phyloP scores from a whole-genome alignment of 2,113 vertebrate species.

The Heptranchias perlo region DNA sequence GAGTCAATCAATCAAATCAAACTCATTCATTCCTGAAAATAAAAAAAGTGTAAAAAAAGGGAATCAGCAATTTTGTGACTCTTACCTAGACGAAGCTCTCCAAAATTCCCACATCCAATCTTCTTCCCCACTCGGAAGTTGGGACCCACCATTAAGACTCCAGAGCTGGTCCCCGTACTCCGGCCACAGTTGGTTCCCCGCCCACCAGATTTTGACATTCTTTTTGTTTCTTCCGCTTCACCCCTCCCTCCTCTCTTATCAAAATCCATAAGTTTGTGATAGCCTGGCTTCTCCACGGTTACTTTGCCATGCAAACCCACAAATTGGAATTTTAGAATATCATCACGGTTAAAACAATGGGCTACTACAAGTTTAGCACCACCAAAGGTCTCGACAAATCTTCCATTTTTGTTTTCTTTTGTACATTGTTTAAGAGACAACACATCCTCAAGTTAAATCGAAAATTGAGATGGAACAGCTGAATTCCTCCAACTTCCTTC shows the following conservation, averaged over 20 bases:
- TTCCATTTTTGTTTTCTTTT: conserved; percentile 31
- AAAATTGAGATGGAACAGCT: background rate
- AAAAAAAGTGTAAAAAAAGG: background rate
- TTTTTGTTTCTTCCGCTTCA: conserved; percentile 80
- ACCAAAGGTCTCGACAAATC: conserved; percentile 31
- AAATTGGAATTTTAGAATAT: conserved; percentile 58
- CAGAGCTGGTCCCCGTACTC: conserved; percentile 73
- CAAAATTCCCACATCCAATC: conserved; percentile 93
- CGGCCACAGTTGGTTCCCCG: conserved; percentile 58
- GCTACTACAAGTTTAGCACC: conserved; percentile 27
- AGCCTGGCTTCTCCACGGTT: conserved; percentile 99
- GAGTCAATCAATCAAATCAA: background rate
- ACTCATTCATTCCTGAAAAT: no score
- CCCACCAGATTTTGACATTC: conserved; percentile 71
- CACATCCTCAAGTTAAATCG: background rate
- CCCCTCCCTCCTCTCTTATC: conserved; percentile 96
- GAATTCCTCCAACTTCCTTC: background rate
- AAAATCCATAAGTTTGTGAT: conserved; percentile 99
- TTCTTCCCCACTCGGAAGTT: conserved; percentile 96
- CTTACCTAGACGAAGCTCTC: conserved; percentile 89
- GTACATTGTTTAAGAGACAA: conserved; percentile 17
- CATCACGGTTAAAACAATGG: conserved; percentile 46
- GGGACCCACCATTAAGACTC: conserved; percentile 93
- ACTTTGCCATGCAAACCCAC: conserved; percentile 85
- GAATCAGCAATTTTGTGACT: conserved; percentile 41